phyloP scores from a whole-genome alignment of 1,140 invertebrate species.

The Stenopsyche tienmushanensis region DNA sequence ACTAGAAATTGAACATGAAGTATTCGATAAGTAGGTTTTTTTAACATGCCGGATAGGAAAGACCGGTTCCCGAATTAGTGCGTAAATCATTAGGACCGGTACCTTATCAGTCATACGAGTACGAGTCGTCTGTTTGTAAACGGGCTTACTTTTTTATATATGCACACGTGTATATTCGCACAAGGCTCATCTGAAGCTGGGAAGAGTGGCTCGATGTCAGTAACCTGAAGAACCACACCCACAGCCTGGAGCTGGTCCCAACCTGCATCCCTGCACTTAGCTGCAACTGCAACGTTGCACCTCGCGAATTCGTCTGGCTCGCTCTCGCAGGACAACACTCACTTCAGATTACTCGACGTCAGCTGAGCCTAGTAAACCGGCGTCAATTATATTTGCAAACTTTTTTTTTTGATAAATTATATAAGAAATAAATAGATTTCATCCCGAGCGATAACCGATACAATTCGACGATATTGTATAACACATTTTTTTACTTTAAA shows the following conservation, averaged over 20 bases:
- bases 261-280: not conserved
- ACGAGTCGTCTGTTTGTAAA: too few relatives aligned
- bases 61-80: too few relatives aligned
- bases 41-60: too few relatives aligned
- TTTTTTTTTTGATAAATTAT: not conserved
- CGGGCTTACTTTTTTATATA: too few relatives aligned
- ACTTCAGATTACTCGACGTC: not conserved
- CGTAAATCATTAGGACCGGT: too few relatives aligned
- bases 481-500: too few relatives aligned
- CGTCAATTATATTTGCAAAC: not conserved
- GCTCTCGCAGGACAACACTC: not conserved
- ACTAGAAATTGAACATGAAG: too few relatives aligned
- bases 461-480: too few relatives aligned
- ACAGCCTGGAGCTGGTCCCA: not conserved
- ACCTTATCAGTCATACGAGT: too few relatives aligned
- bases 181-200: not conserved
- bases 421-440: constrained; percentile 1
- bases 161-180: not conserved
- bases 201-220: not conserved
- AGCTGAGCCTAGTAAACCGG: not conserved
- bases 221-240: constrained; percentile 2
- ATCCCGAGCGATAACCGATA: too few relatives aligned
- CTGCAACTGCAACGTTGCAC: not conserved
- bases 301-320: not conserved
- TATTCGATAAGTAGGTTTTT: too few relatives aligned